These are phyloP conservation scores for Fregetta grallaria DNA, from an alignment of 2,113 vertebrate genomes.

Conservation along the genomic window DNA sequence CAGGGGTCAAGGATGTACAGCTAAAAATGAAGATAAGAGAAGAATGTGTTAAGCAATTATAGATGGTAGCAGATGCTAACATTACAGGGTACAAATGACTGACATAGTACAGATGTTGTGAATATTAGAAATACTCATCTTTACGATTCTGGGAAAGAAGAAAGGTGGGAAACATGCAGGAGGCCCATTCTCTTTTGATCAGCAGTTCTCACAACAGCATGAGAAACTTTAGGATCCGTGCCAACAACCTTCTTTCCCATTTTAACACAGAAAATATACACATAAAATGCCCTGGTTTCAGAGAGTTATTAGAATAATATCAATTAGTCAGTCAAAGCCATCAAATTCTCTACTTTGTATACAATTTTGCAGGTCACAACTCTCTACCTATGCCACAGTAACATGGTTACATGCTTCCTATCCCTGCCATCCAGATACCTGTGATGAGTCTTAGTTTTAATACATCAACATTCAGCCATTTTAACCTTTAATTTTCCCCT, in stretches of 20 bases:
- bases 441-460: not conserved
- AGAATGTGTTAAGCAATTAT: not conserved
- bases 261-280: not conserved
- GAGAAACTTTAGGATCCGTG: not conserved
- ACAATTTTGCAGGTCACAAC: not conserved
- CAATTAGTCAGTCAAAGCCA: not conserved
- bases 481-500: not conserved
- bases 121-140: not conserved
- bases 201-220: not conserved
- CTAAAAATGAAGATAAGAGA: constrained; percentile 67
- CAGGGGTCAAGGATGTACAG: constrained; percentile 91
- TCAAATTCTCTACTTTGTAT: not conserved
- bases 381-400: not conserved
- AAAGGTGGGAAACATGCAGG: not conserved
- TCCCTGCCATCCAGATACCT: not conserved
- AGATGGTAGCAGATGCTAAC: not conserved
- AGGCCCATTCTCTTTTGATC: not conserved
- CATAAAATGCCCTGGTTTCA: not conserved
- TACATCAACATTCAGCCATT: not conserved
- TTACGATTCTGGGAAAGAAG: not conserved
- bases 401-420: not conserved
- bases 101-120: not conserved
- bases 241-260: not conserved
- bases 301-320: not conserved
- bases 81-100: not conserved